These are phyloP conservation scores for Dolomedes plantarius DNA, from an alignment of 2,888 invertebrate species.

Conservation along the genomic window DNA sequence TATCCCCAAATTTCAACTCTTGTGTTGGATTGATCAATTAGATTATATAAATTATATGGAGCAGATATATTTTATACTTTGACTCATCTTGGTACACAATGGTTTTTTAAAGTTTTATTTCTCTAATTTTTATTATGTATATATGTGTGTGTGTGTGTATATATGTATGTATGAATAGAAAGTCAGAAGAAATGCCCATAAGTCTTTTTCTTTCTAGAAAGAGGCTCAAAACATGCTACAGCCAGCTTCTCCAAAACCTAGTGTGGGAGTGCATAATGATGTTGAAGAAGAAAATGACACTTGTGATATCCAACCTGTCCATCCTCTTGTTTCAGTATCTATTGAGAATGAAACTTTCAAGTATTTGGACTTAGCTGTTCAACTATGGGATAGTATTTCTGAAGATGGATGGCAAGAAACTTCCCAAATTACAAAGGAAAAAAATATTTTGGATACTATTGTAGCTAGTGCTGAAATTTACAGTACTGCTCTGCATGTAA, in stretches of 20 bases:
- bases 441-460: constrained; percentile 5
- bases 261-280: constrained; percentile 10
- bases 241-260: background rate
- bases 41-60: no score
- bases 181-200: no score
- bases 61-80: no score
- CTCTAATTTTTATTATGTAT: no score
- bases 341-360: constrained; percentile 50
- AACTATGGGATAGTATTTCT: constrained; percentile 44
- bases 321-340: constrained; percentile 40
- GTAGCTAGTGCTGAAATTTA: constrained; percentile 38
- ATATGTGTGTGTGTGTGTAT: no score
- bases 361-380: constrained; percentile 43
- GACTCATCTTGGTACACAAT: no score
- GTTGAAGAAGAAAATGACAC: constrained; percentile 41
- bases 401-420: constrained; percentile 23
- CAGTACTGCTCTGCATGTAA: constrained; percentile 30
- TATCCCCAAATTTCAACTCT: no score
- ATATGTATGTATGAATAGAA: no score
- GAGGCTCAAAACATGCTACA: constrained; percentile 27
- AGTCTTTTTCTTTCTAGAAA: constrained; percentile 30
- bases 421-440: background rate
- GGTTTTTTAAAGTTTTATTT: no score
- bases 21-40: no score
- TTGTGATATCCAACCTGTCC: constrained; percentile 54